phyloP scores from a whole-genome alignment of 2,888 invertebrate genomes.

The Calameuta idolon region DNA sequence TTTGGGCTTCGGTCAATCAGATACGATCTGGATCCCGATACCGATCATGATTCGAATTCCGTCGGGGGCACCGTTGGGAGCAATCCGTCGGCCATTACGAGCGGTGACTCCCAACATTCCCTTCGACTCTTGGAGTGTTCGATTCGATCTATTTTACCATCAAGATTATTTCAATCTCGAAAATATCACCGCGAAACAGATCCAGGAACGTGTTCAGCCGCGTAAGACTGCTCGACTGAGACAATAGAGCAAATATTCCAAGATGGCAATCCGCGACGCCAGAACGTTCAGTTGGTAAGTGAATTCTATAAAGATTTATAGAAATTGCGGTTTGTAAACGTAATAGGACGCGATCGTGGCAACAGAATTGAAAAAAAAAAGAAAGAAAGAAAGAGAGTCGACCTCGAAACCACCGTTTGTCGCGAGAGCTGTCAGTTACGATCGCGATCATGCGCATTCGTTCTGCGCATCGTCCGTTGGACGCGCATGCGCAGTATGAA shows the following conservation, averaged over 20 bases:
- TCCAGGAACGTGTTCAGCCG: not conserved
- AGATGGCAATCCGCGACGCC: not conserved
- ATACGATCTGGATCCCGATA: conserved; percentile 18
- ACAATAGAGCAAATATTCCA: not conserved
- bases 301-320: not conserved
- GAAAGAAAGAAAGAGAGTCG: not conserved
- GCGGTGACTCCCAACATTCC: conserved; percentile 25
- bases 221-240: not conserved
- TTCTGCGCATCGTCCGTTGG: too few relatives aligned
- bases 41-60: not conserved
- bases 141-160: not conserved
- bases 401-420: not conserved
- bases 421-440: not conserved
- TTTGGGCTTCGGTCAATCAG: conserved; percentile 15
- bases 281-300: not conserved
- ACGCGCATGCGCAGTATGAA: too few relatives aligned
- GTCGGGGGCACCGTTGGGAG: conserved; percentile 2
- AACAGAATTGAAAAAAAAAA: not conserved
- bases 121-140: conserved; percentile 3
- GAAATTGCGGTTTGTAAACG: not conserved
- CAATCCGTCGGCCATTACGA: conserved; percentile 21
- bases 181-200: not conserved
- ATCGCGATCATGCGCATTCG: not conserved
- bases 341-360: not conserved
- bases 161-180: not conserved